Evolutionary conservation across 2,888 invertebrate species (phyloP), one percentile per base, ranked within the genome.

Genomic region (Melolontha melolontha): DNA sequence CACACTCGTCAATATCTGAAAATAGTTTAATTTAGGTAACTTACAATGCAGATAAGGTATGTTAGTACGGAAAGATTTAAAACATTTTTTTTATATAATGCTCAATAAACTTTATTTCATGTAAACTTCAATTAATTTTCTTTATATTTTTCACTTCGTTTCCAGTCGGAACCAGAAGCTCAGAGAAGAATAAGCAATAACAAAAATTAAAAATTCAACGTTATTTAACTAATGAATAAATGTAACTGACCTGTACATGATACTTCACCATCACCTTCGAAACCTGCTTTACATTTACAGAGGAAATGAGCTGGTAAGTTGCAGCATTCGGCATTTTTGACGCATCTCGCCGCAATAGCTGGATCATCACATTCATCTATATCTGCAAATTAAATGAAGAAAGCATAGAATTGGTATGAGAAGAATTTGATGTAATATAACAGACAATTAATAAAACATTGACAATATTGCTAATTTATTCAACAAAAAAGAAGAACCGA

Each of bases 331-430:
- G 96, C 94, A 83, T 97, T 95, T 82, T 90, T 87, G 70, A 95
- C 96, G 85, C 96, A 97, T 79, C 94, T 88, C 69, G 92, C 89
- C 41, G 94, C 91, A 78, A 96, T 87, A 71, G 88, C 87, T 72
- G 95, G 95, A 85, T 95, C 93, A 79, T 92, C 91, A 84, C 97
- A 98, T 87, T 98, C 97, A 86, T 98, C 92, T 83, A 97, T 94
- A 85, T 95, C 95, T 94, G 83, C 5, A 83, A 81, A 72, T 40
- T 40, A 22, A 34, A 50, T 68, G 65, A 70, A 64, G 63, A 63
- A 65, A 51, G 63, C 65, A 66, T 34, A 47, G 34, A 57, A 51
- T 16, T 27, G 16, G n/a, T 62, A 10, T 8, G 11, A 59, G n/a
- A 39, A 14, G 29, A 54, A 14, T 0, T 10, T 29, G 5, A n/a